A percentile compares a stretch with the other conserved stretches of the same genome.
These are phyloP conservation scores for Gymnocheta viridis DNA, from an alignment of 2,888 invertebrate species.

Conservation along the genomic window DNA sequence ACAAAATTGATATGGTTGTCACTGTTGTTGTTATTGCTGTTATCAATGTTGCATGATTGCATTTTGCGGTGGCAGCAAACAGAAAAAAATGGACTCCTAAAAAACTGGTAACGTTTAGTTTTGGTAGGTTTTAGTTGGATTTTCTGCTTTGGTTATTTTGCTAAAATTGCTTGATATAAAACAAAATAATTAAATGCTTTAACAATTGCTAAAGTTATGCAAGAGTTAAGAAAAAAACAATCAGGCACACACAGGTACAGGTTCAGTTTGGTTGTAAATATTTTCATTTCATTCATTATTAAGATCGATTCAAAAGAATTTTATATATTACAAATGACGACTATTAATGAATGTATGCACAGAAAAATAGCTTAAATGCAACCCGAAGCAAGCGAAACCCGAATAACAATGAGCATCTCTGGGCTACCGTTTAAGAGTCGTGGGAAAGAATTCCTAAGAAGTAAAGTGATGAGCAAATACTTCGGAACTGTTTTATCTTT, in stretches of 20 bases:
- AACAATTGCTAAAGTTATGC: slow-evolving; percentile 39
- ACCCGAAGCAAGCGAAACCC: too few relatives aligned
- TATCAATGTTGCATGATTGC: slow-evolving; percentile 10
- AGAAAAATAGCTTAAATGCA: too few relatives aligned
- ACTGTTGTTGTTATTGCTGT: not conserved
- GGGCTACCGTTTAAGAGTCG: too few relatives aligned
- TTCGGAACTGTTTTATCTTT: too few relatives aligned
- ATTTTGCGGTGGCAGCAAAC: slow-evolving; percentile 26
- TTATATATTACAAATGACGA: too few relatives aligned
- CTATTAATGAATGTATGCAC: too few relatives aligned
- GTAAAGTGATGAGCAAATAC: too few relatives aligned
- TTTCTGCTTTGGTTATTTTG: not conserved
- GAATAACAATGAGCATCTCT: too few relatives aligned
- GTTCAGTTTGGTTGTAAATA: too few relatives aligned
- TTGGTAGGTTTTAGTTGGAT: slow-evolving; percentile 29
- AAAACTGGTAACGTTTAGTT: slow-evolving; percentile 56
- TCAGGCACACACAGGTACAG: not conserved
- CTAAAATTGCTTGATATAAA: slow-evolving; percentile 10
- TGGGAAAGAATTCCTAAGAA: too few relatives aligned
- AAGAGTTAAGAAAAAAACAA: slow-evolving; percentile 22
- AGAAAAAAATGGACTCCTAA: not conserved
- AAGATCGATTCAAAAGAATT: too few relatives aligned
- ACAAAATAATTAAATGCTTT: slow-evolving; percentile 16
- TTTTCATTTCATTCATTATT: too few relatives aligned
- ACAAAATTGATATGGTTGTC: not conserved